Conservation (phyloP, 2,797 vertebrate species). For the Ctenosaura bakeri region DNA sequence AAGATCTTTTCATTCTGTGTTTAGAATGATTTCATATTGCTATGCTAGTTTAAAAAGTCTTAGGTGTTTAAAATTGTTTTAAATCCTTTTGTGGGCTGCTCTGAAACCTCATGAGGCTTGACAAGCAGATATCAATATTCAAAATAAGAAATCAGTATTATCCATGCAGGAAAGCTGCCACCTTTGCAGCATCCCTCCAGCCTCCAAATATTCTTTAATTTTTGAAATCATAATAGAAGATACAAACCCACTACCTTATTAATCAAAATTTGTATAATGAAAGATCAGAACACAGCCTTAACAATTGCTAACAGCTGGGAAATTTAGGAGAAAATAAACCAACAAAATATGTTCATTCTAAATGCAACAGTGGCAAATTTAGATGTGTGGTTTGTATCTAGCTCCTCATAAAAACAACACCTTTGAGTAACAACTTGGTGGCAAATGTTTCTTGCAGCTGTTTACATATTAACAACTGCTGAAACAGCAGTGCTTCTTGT, state of each 20-base stretch:
- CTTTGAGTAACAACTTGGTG: not conserved
- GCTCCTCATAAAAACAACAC: constrained; percentile 9
- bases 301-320: not conserved
- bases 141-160: constrained; percentile 29
- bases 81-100: not conserved
- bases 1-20: not conserved
- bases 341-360: not conserved
- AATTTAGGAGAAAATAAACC: not conserved
- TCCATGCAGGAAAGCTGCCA: not conserved
- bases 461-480: constrained; percentile 44
- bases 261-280: not conserved
- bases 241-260: not conserved
- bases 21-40: not conserved
- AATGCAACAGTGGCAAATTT: not conserved
- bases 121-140: not conserved
- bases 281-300: not conserved
- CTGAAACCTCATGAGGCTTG: not conserved
- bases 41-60: not conserved
- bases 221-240: not conserved
- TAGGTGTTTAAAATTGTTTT: not conserved
- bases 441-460: not conserved
- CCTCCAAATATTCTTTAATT: not conserved
- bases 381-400: not conserved
- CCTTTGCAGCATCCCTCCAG: not conserved
- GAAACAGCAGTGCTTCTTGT: constrained; percentile 49